These are phyloP conservation scores for Globicephala melas DNA, from an alignment of 2,113 vertebrate genomes.

Conservation along the genomic window DNA sequence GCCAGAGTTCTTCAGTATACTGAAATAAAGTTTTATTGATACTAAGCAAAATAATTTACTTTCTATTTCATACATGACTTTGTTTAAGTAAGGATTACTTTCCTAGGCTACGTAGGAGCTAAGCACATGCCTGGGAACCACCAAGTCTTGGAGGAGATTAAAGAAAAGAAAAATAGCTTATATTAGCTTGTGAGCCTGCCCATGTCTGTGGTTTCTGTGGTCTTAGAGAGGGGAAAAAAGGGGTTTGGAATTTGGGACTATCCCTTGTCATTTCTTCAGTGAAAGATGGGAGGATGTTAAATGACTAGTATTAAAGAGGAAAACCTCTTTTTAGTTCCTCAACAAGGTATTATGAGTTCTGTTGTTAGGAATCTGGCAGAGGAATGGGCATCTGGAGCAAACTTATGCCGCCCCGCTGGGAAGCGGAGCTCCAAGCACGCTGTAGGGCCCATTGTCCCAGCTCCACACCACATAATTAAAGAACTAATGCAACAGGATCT, in stretches of 20 bases:
- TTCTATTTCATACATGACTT: not conserved
- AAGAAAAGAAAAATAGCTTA: not conserved
- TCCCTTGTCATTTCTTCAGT: not conserved
- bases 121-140: not conserved
- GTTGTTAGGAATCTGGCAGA: not conserved
- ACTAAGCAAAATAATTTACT: not conserved
- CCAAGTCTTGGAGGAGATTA: not conserved
- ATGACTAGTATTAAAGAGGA: not conserved
- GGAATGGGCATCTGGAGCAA: not conserved
- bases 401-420: not conserved
- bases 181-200: not conserved
- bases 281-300: not conserved
- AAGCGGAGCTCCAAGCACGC: not conserved
- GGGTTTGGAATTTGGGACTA: not conserved
- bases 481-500: not conserved
- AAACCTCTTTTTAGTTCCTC: not conserved
- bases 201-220: not conserved
- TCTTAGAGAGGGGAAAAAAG: not conserved
- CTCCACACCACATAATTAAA: not conserved
- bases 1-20: not conserved
- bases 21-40: not conserved
- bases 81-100: not conserved
- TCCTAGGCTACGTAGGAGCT: not conserved
- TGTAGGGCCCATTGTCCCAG: not conserved
- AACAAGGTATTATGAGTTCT: not conserved